Base-by-base conservation (phyloP, 1,140 invertebrate genomes). In the Tetramorium alpestre region DNA sequence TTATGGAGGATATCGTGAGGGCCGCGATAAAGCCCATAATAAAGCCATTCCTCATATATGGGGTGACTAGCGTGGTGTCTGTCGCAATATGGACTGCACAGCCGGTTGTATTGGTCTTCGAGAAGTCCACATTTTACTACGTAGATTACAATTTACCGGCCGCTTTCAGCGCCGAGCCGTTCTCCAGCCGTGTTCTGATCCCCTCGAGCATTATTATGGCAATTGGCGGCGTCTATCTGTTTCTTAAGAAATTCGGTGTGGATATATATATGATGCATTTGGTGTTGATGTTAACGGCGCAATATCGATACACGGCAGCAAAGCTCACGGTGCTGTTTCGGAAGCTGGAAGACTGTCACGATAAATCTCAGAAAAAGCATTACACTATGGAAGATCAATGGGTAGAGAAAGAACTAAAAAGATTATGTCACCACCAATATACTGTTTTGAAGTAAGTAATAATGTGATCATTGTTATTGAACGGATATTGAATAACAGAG, bases 261-360 rank as follows among this genome's bases (percentile, higher is more conserved):
- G 92, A 92, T 28, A 0, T 92, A 1, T 92, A 92, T 28, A 85
- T 82, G 18, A 91, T 88, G 33, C 81, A 92, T 13, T 38, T 90
- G 0, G 85, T 92, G n/a, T 49, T 90, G 1, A 47, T 92, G 8
- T 51, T 90, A 7, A 91, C 91, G 0, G 89, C 87, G 0, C 87
- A 92, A 13, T 92, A 92, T 56, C 77, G 80, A 51, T 92, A 91
- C 54, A 28, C 86, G 3, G 69, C 77, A 7, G 6, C 33, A 1
- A 70, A 87, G 51, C 62, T 91, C 18, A 33, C 33, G 1, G 16
- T 41, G 8, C 22, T 88, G 11, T 81, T 88, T 64, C 47, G 5
- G 2, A 22, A 38, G 38, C 5, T 25, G 5, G 38, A 82, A 5
- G 18, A 72, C 3, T 11, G 2, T 8, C 8, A 41, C 1, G 18